A percentile compares a stretch with the other conserved stretches of the same genome.
phyloP scores from a whole-genome alignment of 2,888 invertebrate genomes.

The Microplitis manilae region DNA sequence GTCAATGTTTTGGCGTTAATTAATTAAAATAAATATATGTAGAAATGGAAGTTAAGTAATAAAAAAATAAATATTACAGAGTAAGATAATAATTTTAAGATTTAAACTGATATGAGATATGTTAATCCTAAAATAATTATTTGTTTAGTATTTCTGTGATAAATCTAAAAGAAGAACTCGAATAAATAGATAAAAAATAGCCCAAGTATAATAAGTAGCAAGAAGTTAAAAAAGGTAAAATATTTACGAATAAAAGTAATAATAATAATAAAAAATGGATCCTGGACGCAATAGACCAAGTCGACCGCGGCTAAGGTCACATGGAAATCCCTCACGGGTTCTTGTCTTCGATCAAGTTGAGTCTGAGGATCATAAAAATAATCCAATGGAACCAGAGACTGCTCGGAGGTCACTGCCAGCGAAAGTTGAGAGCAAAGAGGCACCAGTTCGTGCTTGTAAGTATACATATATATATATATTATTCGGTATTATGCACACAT shows the following conservation, averaged over 20 bases:
- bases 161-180: constrained; percentile 24
- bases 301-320: constrained; percentile 67
- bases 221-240: neutral
- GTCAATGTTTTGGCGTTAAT: neutral
- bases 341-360: constrained; percentile 84
- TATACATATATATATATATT: neutral
- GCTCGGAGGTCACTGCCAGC: constrained; percentile 53
- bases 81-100: constrained; percentile 15
- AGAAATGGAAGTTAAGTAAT: neutral
- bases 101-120: constrained; percentile 22
- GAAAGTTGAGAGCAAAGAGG: constrained; percentile 66
- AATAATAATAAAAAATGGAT: constrained; percentile 58
- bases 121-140: constrained; percentile 30
- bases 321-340: constrained; percentile 80
- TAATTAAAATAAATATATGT: neutral
- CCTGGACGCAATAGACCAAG: constrained; percentile 67
- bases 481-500: neutral
- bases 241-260: neutral
- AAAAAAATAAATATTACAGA: neutral
- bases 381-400: constrained; percentile 53
- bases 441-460: constrained; percentile 64
- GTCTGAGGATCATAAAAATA: constrained; percentile 71
- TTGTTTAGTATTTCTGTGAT: constrained; percentile 50
- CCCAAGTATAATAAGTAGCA: neutral
- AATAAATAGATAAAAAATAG: constrained; percentile 25